A percentile compares a stretch with the other conserved stretches of the same genome.
Evolutionary conservation across 2,888 invertebrate species (phyloP).

Genomic region (Sphaerophoria rueppellii): DNA sequence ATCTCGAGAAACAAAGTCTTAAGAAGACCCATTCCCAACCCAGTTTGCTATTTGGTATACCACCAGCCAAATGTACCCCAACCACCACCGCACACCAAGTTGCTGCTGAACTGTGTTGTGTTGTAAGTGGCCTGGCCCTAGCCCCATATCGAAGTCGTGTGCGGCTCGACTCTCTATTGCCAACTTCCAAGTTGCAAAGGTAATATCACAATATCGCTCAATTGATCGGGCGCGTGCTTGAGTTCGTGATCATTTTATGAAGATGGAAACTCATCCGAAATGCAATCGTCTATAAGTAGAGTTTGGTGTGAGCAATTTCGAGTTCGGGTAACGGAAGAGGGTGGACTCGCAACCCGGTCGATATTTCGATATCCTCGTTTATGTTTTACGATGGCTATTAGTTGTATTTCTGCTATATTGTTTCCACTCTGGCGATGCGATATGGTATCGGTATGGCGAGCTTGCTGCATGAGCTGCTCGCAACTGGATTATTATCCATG

Average conservation of each 20-base stretch:
- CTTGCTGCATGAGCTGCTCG: slow-evolving; percentile 49
- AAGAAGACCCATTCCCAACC: neutral
- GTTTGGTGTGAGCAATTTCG: slow-evolving; percentile 4
- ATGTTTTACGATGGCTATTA: slow-evolving; percentile 73
- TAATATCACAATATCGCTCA: slow-evolving; percentile 72
- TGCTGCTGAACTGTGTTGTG: slow-evolving; percentile 19
- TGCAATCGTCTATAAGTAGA: neutral
- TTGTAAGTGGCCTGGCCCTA: slow-evolving; percentile 64
- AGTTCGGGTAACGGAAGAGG: slow-evolving; percentile 48
- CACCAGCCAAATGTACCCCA: too few species aligned
- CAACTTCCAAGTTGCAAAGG: slow-evolving; percentile 62
- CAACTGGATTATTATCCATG: slow-evolving; percentile 64
- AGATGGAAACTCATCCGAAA: slow-evolving; percentile 73
- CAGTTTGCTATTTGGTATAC: neutral
- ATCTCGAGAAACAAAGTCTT: slow-evolving; percentile 43
- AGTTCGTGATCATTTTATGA: slow-evolving; percentile 74
- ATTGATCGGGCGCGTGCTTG: slow-evolving; percentile 74
- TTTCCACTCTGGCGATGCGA: slow-evolving; percentile 66
- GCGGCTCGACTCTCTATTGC: slow-evolving; percentile 41
- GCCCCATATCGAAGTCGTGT: slow-evolving; percentile 61
- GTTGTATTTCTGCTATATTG: slow-evolving; percentile 67
- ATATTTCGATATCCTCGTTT: slow-evolving; percentile 71
- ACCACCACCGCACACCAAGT: neutral
- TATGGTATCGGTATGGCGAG: slow-evolving; percentile 26
- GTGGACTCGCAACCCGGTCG: slow-evolving; percentile 45